phyloP scores from a whole-genome alignment of 2,888 invertebrate species.

The Blomia tropicalis region DNA sequence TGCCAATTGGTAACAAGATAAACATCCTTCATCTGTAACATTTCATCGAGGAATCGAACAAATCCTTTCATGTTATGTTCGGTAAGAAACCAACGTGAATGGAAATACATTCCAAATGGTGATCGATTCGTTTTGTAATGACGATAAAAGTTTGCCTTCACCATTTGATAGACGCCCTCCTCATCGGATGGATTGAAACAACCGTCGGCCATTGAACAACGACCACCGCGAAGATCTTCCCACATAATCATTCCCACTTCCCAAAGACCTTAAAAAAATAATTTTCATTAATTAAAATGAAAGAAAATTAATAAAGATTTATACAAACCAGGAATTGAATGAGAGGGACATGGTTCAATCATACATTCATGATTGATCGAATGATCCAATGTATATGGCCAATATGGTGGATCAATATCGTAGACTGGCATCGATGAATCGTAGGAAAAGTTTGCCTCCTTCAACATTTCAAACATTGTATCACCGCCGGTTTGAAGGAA shows the following conservation, averaged over 20 bases:
- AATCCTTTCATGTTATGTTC: constrained; percentile 86
- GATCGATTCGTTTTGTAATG: constrained; percentile 84
- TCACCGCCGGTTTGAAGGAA: constrained; percentile 81
- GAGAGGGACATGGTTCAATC: constrained; percentile 85
- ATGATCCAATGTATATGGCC: constrained; percentile 91
- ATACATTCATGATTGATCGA: constrained; percentile 87
- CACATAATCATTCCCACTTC: constrained; percentile 76
- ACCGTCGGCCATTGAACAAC: constrained; percentile 88
- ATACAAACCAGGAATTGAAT: constrained; percentile 56
- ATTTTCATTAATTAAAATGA: not conserved
- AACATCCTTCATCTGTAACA: constrained; percentile 48
- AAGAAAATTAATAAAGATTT: not conserved
- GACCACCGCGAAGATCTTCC: constrained; percentile 71
- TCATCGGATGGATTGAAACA: constrained; percentile 76
- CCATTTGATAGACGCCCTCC: constrained; percentile 77
- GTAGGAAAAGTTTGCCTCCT: constrained; percentile 85
- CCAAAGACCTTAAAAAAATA: constrained; percentile 19
- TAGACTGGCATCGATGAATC: constrained; percentile 90
- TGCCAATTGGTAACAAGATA: constrained; percentile 85
- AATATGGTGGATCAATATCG: constrained; percentile 79
- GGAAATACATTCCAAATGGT: constrained; percentile 79
- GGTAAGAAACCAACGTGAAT: constrained; percentile 88
- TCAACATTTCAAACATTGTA: constrained; percentile 92
- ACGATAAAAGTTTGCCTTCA: constrained; percentile 81
- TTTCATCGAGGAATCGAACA: constrained; percentile 66